Evolutionary conservation across 2,113 vertebrate genomes (phyloP).

Genomic region (Pungitius pungitius): DNA sequence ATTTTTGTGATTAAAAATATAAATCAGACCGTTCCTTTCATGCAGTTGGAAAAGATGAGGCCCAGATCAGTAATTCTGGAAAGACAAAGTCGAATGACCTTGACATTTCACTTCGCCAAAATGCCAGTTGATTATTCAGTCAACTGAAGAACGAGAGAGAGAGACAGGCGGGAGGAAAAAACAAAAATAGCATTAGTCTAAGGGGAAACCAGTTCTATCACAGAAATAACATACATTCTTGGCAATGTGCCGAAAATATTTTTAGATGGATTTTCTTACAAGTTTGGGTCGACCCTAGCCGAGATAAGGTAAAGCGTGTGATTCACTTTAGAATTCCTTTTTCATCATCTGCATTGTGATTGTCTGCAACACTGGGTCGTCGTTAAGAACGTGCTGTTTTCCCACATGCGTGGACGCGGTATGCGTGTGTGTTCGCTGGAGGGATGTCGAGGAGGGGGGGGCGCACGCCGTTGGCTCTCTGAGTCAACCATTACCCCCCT

Average conservation of each 20-base stretch:
- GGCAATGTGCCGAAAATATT: constrained; percentile 38
- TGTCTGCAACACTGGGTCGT: constrained; percentile 4
- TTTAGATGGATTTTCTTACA: constrained; percentile 36
- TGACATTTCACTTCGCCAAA: constrained; percentile 77
- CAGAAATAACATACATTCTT: no score
- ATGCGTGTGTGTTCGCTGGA: constrained; percentile 36
- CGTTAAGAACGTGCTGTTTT: constrained; percentile 5
- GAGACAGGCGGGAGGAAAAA: constrained; percentile 1
- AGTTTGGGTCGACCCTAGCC: constrained; percentile 13
- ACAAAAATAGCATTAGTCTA: constrained; percentile 51
- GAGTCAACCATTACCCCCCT: constrained; percentile 75
- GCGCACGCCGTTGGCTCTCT: constrained; percentile 65
- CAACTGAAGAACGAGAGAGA: constrained; percentile 53
- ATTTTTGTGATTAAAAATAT: constrained; percentile 47
- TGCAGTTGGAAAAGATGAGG: constrained; percentile 32
- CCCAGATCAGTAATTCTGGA: constrained; percentile 60
- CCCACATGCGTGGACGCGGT: constrained; percentile 41
- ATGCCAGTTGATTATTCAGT: constrained; percentile 75
- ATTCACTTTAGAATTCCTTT: constrained; percentile 21
- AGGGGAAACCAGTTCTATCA: constrained; percentile 52
- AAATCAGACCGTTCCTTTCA: constrained; percentile 3
- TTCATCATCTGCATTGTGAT: not conserved
- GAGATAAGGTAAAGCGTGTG: constrained; percentile 3
- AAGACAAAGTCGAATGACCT: constrained; percentile 74
- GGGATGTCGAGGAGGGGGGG: constrained; percentile 34